Evolutionary conservation across 2,888 invertebrate genomes (phyloP).

Genomic region (Athalia rosae): DNA sequence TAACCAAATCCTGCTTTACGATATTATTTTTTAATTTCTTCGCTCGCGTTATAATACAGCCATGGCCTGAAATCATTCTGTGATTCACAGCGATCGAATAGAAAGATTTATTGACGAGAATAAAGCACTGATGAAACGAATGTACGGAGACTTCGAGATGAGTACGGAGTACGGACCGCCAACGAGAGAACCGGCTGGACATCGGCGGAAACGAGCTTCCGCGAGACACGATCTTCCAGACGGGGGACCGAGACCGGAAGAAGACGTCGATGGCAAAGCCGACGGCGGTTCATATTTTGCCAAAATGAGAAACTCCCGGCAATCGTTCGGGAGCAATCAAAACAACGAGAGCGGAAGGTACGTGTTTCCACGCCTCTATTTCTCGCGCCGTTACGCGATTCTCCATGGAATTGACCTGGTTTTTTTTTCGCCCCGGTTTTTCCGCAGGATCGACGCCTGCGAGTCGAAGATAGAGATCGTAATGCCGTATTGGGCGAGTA

Average conservation of each 20-base stretch:
- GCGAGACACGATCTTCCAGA: constrained; percentile 63
- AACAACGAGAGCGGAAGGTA: constrained; percentile 77
- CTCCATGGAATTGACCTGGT: neutral
- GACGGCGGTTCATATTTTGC: constrained; percentile 76
- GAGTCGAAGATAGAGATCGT: constrained; percentile 94
- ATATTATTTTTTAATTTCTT: neutral
- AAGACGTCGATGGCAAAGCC: constrained; percentile 71
- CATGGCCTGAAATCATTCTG: neutral
- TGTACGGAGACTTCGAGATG: constrained; percentile 93
- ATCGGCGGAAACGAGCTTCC: constrained; percentile 56
- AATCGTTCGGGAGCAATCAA: constrained; percentile 74
- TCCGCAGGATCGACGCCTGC: constrained; percentile 87
- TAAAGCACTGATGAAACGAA: constrained; percentile 93
- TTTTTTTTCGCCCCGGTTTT: constrained; percentile 45
- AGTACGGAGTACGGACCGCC: constrained; percentile 76
- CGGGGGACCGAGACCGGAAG: constrained; percentile 60
- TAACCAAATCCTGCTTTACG: too few species aligned
- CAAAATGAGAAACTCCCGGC: constrained; percentile 76
- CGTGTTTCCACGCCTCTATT: constrained; percentile 43
- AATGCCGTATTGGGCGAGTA: constrained; percentile 95
- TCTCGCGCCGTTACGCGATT: neutral
- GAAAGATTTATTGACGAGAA: constrained; percentile 95
- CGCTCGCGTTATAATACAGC: neutral
- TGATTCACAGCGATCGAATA: constrained; percentile 86
- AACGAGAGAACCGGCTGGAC: constrained; percentile 67